Conservation (phyloP, 92 coral and sea anemone genomes). For the Blastomussa wellsi region DNA sequence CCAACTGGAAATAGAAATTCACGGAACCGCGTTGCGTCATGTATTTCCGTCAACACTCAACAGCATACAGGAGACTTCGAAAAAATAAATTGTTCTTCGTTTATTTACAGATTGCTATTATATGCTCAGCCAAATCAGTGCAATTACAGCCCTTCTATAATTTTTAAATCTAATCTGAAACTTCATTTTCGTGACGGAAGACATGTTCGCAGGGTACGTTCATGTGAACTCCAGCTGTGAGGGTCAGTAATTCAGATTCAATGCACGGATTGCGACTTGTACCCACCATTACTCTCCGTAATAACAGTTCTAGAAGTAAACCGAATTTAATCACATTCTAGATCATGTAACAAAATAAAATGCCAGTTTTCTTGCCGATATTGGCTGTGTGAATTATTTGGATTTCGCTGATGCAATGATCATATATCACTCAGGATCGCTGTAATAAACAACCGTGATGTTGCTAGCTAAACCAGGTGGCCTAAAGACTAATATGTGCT, state of each 20-base stretch:
- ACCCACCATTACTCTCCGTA: background rate
- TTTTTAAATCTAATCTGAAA: background rate
- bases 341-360: background rate
- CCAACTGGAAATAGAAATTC: slow-evolving; percentile 44
- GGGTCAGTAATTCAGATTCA: slow-evolving; percentile 17
- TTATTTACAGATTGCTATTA: background rate
- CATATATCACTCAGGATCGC: background rate
- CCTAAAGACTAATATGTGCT: background rate
- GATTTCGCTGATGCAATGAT: background rate
- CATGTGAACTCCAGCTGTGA: slow-evolving; percentile 28
- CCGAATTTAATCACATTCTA: background rate
- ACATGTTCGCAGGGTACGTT: slow-evolving; percentile 14
- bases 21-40: slow-evolving; percentile 36
- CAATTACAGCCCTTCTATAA: too few species aligned
- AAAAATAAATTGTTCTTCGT: background rate
- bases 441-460: background rate
- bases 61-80: background rate
- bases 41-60: slow-evolving; percentile 16
- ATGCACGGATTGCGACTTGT: background rate
- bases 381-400: slow-evolving; percentile 26
- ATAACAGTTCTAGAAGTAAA: background rate
- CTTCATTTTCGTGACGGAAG: slow-evolving; percentile 38
- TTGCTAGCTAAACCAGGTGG: background rate
- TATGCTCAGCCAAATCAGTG: background rate
- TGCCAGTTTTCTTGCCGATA: background rate